Conservation (phyloP, 2,113 vertebrate genomes). For the Elachura formosa region DNA sequence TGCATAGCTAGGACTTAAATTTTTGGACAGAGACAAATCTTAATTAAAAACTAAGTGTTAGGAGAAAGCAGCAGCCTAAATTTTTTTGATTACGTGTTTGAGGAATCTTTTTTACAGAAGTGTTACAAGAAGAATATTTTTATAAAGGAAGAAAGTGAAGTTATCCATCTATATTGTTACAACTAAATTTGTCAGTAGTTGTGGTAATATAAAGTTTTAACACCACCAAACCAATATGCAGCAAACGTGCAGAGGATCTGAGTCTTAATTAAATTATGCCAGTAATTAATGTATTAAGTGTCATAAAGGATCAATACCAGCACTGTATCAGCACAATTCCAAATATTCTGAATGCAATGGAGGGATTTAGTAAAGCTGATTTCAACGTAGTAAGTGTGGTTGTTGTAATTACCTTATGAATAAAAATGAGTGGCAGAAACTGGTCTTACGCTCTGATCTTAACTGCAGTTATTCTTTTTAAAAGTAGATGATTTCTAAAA, state of each 20-base stretch:
- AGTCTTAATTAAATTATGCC: neutral
- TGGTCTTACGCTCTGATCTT: neutral
- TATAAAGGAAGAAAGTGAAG: neutral
- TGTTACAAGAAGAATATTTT: neutral
- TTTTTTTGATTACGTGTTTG: neutral
- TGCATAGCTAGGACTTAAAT: neutral
- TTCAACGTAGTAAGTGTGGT: constrained; percentile 31
- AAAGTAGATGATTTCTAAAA: neutral
- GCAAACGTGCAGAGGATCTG: neutral
- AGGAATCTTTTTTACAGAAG: neutral
- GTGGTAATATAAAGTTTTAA: neutral
- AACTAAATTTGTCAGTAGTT: neutral
- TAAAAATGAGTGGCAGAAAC: constrained; percentile 53
- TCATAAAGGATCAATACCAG: neutral
- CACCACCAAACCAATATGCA: neutral
- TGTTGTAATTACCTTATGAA: constrained; percentile 13
- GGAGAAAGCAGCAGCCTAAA: neutral
- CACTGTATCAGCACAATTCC: neutral
- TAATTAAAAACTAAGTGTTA: neutral
- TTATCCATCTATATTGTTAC: neutral
- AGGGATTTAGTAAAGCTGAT: neutral
- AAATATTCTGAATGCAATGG: neutral
- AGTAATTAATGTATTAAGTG: neutral
- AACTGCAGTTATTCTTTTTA: neutral
- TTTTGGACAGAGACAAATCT: neutral